Evolutionary conservation across 1,140 invertebrate genomes (phyloP).

Genomic region (Berghia stephanieae): DNA sequence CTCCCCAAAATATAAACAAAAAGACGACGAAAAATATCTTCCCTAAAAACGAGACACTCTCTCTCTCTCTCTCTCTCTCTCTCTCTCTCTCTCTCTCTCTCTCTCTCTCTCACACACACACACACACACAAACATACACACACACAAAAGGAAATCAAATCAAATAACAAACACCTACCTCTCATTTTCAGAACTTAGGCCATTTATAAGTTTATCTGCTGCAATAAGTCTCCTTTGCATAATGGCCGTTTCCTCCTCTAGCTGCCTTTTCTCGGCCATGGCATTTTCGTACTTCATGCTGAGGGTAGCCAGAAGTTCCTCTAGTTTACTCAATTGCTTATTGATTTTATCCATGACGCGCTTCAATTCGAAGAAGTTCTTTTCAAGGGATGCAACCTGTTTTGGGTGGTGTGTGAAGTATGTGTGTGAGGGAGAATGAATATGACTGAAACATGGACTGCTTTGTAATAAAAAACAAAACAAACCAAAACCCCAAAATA

Average conservation of each 20-base stretch:
- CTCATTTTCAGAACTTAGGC: conserved; percentile 79
- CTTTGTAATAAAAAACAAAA: not conserved
- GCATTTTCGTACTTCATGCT: conserved; percentile 79
- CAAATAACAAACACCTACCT: conserved; percentile 55
- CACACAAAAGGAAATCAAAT: conserved; percentile 10
- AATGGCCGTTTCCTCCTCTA: conserved; percentile 83
- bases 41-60: too few relatives aligned
- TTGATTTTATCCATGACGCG: conserved; percentile 78
- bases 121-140: not conserved
- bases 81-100: too few relatives aligned
- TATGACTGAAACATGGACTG: not conserved
- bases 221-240: conserved; percentile 80
- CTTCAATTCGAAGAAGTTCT: conserved; percentile 65
- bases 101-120: not conserved
- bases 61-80: too few relatives aligned
- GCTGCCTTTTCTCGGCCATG: conserved; percentile 74
- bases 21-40: too few relatives aligned
- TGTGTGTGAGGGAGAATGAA: not conserved
- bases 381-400: conserved; percentile 75
- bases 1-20: too few relatives aligned
- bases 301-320: conserved; percentile 74
- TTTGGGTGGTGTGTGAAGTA: not conserved
- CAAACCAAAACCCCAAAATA: too few relatives aligned
- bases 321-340: conserved; percentile 76
- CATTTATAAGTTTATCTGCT: conserved; percentile 83